A percentile compares a stretch with the other conserved stretches of the same genome.
Evolutionary conservation across 1,140 invertebrate genomes (phyloP).

Genomic region (Parapsyche elsis): DNA sequence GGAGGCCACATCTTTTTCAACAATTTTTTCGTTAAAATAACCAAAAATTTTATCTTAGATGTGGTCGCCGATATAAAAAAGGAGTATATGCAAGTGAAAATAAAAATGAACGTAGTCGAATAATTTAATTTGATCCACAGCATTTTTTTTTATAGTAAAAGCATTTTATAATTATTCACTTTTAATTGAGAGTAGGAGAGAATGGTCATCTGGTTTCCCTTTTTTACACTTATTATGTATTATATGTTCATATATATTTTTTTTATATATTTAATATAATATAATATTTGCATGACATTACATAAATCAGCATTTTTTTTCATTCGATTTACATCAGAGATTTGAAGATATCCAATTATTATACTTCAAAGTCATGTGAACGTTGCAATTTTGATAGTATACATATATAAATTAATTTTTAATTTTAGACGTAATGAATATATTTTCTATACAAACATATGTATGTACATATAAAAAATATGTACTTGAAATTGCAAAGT

Average conservation of each 20-base stretch:
- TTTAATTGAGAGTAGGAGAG: conserved; percentile 25
- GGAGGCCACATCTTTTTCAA: neutral
- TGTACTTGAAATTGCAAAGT: too few species aligned
- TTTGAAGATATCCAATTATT: too few species aligned
- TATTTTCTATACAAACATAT: too few species aligned
- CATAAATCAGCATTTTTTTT: neutral
- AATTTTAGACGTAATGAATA: too few species aligned
- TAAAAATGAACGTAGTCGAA: neutral
- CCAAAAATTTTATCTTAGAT: too few species aligned
- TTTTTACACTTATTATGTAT: neutral
- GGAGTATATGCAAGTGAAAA: neutral
- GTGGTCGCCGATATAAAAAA: neutral
- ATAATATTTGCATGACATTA: neutral
- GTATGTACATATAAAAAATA: too few species aligned
- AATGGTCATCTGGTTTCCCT: conserved; percentile 55
- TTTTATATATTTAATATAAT: neutral
- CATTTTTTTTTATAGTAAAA: too few species aligned
- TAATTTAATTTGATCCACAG: neutral
- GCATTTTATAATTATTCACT: too few species aligned
- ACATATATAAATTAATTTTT: too few species aligned
- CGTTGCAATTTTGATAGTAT: too few species aligned
- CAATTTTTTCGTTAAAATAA: neutral
- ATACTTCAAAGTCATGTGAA: too few species aligned
- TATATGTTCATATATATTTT: too few species aligned
- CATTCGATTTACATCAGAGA: neutral